phyloP scores from a whole-genome alignment of 2,888 invertebrate species.

The Ormia ochracea region DNA sequence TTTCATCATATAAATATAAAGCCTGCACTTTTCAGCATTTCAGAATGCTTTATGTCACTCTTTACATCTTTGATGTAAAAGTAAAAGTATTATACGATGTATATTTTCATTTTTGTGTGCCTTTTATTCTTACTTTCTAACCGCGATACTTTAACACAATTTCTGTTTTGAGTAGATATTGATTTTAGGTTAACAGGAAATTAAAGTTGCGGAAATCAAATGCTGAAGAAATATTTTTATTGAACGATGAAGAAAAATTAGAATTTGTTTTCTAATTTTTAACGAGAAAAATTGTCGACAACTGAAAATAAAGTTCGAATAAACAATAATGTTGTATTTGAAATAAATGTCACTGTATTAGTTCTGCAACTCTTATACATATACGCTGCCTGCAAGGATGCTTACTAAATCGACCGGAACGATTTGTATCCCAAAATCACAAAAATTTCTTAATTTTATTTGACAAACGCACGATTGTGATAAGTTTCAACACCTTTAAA shows the following conservation, averaged over 20 bases:
- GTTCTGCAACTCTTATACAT: no score
- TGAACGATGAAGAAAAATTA: neutral
- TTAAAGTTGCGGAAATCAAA: constrained; percentile 52
- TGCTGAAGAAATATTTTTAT: constrained; percentile 11
- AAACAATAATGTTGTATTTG: no score
- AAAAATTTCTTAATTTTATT: no score
- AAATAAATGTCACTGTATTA: no score
- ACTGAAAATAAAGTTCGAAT: no score
- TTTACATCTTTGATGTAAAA: neutral
- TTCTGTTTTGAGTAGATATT: constrained; percentile 19
- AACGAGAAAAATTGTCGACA: no score
- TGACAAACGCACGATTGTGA: no score
- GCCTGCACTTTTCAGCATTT: neutral
- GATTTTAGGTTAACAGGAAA: constrained; percentile 52
- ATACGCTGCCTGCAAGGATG: no score
- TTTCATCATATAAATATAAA: neutral
- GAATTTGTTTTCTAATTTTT: neutral
- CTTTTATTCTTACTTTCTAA: neutral
- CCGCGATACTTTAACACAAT: constrained; percentile 17
- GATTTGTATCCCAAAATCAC: no score
- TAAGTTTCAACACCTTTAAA: no score
- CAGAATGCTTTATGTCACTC: neutral
- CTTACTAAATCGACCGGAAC: no score
- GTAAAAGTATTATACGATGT: no score
- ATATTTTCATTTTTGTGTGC: neutral